These are phyloP conservation scores for Serilophus lunatus DNA, from an alignment of 2,113 vertebrate species.

Conservation along the genomic window DNA sequence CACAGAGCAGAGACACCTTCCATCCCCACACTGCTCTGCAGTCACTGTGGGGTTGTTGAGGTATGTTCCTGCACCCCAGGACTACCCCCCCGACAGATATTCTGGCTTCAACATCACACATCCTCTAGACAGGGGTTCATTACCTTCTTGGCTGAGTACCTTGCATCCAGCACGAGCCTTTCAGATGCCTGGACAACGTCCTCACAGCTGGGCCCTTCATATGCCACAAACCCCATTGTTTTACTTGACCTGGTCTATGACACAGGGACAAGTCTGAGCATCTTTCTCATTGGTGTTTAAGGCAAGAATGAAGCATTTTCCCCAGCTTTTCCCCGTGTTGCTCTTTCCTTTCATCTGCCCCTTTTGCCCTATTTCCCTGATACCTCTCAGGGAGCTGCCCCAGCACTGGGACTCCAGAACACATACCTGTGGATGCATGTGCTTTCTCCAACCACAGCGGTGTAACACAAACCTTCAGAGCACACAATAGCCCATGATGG, in stretches of 20 bases:
- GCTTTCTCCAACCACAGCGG: background rate
- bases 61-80: background rate
- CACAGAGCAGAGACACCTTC: background rate
- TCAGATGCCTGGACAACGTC: background rate
- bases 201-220: background rate
- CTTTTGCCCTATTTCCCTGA: background rate
- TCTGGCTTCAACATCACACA: background rate
- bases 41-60: rapidly evolving
- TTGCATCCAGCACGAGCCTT: background rate
- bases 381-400: background rate
- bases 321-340: background rate
- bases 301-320: background rate
- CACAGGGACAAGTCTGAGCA: background rate
- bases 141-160: background rate
- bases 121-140: background rate
- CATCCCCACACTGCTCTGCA: background rate
- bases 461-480: background rate
- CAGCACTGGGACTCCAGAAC: background rate
- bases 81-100: background rate
- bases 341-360: background rate
- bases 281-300: background rate
- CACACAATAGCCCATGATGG: background rate
- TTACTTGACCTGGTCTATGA: background rate
- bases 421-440: rapidly evolving
- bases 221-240: background rate